Percentiles rank a stretch among this genome's conserved stretches.
phyloP scores from a whole-genome alignment of 2,113 vertebrate genomes.

The Arothron firmamentum region DNA sequence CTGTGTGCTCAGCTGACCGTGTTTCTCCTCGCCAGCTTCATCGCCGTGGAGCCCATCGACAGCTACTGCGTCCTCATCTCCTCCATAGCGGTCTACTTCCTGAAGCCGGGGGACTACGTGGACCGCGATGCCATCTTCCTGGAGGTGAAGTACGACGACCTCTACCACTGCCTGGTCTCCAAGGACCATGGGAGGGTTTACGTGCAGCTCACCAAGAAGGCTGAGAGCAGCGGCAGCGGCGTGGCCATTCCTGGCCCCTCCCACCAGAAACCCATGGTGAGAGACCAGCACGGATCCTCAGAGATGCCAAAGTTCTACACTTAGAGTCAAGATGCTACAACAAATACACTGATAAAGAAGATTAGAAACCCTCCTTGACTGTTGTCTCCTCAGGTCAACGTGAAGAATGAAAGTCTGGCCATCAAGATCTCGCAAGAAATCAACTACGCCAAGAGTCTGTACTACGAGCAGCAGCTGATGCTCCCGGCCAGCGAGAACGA shows the following conservation, averaged over 20 bases:
- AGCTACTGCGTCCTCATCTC: conserved; percentile 94
- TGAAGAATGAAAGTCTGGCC: conserved; percentile 88
- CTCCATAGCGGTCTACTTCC: conserved; percentile 93
- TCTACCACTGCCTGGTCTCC: conserved; percentile 97
- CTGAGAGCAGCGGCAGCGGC: conserved; percentile 84
- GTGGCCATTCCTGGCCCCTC: conserved; percentile 93
- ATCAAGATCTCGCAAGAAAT: conserved; percentile 95
- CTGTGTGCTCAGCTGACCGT: not conserved
- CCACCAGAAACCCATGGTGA: conserved; percentile 96
- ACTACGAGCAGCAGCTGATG: conserved; percentile 98
- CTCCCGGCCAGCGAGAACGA: conserved; percentile 82
- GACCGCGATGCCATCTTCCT: conserved; percentile 95
- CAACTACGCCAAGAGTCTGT: conserved; percentile 99
- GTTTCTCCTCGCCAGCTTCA: conserved; percentile 77
- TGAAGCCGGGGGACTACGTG: conserved; percentile 81
- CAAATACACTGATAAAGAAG: not conserved
- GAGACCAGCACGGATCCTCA: no score
- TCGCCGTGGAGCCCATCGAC: conserved; percentile 90
- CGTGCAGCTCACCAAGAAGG: conserved; percentile 95
- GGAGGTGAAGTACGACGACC: conserved; percentile 93
- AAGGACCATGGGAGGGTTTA: conserved; percentile 94
- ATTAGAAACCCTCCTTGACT: not conserved
- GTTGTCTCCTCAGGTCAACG: conserved; percentile 81
- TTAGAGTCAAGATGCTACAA: not conserved
- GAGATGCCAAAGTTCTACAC: not conserved